Conservation (phyloP, 2,888 invertebrate genomes). For the Catocala sponsa region DNA sequence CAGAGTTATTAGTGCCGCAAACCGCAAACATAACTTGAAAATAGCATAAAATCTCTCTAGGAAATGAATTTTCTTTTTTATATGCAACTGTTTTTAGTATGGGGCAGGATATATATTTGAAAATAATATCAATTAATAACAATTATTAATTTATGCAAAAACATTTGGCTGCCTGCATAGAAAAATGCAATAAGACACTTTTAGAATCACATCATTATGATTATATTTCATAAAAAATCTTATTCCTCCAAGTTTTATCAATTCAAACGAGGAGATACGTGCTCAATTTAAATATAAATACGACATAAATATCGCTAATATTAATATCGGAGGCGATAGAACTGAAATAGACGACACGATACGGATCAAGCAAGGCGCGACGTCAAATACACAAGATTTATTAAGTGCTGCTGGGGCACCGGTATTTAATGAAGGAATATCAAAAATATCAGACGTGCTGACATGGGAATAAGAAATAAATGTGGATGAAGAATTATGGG, state of each 20-base stretch:
- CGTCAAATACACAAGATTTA: slow-evolving; percentile 60
- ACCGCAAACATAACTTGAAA: no score
- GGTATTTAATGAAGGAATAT: slow-evolving; percentile 54
- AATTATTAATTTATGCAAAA: no score
- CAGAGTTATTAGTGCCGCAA: no score
- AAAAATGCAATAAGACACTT: no score
- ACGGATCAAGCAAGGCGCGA: slow-evolving; percentile 45
- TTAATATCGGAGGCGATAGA: slow-evolving; percentile 29
- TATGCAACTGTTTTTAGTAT: no score
- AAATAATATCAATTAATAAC: no score
- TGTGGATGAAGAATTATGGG: slow-evolving; percentile 30
- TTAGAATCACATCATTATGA: no score
- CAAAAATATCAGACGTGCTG: slow-evolving; percentile 57
- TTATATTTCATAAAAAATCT: no score
- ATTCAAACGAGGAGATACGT: neutral
- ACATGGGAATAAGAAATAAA: slow-evolving; percentile 43
- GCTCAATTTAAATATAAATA: slow-evolving; percentile 20
- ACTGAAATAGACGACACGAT: slow-evolving; percentile 49
- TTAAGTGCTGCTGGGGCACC: slow-evolving; percentile 38
- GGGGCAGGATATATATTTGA: no score
- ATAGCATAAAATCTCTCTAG: no score
- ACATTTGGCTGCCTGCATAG: no score
- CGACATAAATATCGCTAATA: slow-evolving; percentile 41
- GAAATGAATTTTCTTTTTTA: no score
- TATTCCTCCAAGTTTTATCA: neutral